Conservation (phyloP, 2,888 invertebrate species). For the Aspidiotus destructor region DNA sequence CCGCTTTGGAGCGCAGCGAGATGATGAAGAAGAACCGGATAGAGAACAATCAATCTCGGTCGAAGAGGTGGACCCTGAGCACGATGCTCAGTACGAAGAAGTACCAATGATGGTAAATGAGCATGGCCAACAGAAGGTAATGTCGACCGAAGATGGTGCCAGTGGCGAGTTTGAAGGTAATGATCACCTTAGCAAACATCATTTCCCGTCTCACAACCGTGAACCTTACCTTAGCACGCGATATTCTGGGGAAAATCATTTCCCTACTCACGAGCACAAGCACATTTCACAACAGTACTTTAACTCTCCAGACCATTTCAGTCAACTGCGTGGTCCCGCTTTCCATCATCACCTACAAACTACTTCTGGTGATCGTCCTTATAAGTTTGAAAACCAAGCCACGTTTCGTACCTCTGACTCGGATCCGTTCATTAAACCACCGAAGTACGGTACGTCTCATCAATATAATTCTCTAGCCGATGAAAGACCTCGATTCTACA, state of each 20-base stretch:
- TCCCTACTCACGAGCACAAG: background rate
- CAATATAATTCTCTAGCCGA: conserved; percentile 28
- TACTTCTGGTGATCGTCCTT: conserved; percentile 5
- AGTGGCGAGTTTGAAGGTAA: background rate
- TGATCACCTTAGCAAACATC: background rate
- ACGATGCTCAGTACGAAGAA: conserved; percentile 35
- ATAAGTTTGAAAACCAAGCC: conserved; percentile 5
- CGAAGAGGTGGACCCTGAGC: conserved; percentile 30
- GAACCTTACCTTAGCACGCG: background rate
- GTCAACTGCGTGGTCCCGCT: background rate
- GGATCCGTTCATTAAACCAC: background rate
- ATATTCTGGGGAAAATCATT: background rate
- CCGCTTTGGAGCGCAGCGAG: background rate
- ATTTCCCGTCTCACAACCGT: background rate
- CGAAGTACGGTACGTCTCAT: conserved; percentile 25
- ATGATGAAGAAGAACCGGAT: conserved; percentile 15
- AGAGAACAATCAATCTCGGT: conserved; percentile 20
- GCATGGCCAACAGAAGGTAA: conserved; percentile 31
- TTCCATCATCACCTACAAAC: background rate
- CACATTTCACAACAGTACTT: conserved; percentile 3
- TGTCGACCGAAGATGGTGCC: conserved; percentile 17
- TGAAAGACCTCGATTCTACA: conserved; percentile 24
- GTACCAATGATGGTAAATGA: conserved; percentile 35
- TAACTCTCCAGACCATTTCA: too few species aligned
- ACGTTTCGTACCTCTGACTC: conserved; percentile 2